Percentiles rank a stretch among this genome's conserved stretches.
phyloP scores from a whole-genome alignment of 2,888 invertebrate species.

The Rhingia campestris region DNA sequence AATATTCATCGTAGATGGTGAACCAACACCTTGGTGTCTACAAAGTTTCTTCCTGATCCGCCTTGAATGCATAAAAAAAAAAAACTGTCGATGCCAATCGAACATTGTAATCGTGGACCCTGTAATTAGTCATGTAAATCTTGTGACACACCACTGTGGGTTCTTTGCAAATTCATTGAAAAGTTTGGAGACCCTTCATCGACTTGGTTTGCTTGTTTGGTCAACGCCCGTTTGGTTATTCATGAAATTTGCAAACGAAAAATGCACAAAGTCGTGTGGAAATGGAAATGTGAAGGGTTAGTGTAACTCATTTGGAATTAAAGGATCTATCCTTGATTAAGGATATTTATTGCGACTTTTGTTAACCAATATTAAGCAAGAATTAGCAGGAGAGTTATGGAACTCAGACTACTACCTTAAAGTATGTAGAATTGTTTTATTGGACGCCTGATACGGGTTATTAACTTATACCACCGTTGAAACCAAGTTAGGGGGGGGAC shows the following conservation, averaged over 20 bases:
- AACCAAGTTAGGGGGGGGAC: too few species aligned
- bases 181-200: constrained; percentile 1
- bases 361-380: too few species aligned
- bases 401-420: too few species aligned
- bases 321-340: too few species aligned
- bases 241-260: neutral
- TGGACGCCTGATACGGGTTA: too few species aligned
- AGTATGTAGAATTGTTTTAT: too few species aligned
- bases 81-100: constrained; percentile 22
- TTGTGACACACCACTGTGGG: constrained; percentile 16
- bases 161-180: constrained; percentile 9
- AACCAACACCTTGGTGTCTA: constrained; percentile 1
- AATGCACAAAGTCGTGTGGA: neutral
- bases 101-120: constrained; percentile 20
- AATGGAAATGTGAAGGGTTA: neutral
- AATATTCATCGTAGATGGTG: neutral
- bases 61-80: neutral
- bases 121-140: constrained; percentile 54
- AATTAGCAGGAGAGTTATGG: too few species aligned
- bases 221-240: constrained; percentile 28
- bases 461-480: too few species aligned
- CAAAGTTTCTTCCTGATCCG: constrained; percentile 19
- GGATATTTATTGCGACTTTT: too few species aligned
- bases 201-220: constrained; percentile 10
- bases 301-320: too few species aligned